Evolutionary conservation across 2,888 invertebrate species (phyloP).

Genomic region (Cantharis rufa): DNA sequence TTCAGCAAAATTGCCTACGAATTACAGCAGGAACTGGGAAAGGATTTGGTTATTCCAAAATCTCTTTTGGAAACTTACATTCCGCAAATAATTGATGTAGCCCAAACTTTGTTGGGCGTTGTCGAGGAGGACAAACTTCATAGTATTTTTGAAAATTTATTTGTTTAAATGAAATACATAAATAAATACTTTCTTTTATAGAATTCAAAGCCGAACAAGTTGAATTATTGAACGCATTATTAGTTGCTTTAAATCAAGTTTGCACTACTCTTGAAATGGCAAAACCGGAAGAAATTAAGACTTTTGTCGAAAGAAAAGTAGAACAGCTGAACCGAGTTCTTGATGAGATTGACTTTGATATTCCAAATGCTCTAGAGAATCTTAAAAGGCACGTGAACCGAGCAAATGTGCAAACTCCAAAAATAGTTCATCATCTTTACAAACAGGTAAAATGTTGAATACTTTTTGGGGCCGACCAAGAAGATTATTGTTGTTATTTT

Average conservation of each 20-base stretch:
- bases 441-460: not conserved
- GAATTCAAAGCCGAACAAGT: not conserved
- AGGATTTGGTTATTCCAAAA: not conserved
- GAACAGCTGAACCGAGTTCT: not conserved
- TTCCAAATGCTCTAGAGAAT: not conserved
- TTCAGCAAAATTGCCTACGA: not conserved
- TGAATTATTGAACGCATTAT: not conserved
- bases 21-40: not conserved
- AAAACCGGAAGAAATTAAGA: not conserved
- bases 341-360: not conserved
- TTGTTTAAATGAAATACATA: no score
- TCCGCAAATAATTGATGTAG: not conserved
- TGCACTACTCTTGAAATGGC: not conserved
- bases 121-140: not conserved
- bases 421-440: not conserved
- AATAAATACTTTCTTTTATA: not conserved
- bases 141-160: not conserved
- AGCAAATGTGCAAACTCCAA: not conserved
- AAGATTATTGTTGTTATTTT: not conserved
- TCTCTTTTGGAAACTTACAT: not conserved
- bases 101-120: not conserved
- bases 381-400: not conserved
- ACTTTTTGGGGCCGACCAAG: not conserved
- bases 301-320: not conserved
- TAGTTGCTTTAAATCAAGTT: not conserved